Base-by-base conservation (phyloP, 1,140 invertebrate species). In the Venustaconcha ellipsiformis region DNA sequence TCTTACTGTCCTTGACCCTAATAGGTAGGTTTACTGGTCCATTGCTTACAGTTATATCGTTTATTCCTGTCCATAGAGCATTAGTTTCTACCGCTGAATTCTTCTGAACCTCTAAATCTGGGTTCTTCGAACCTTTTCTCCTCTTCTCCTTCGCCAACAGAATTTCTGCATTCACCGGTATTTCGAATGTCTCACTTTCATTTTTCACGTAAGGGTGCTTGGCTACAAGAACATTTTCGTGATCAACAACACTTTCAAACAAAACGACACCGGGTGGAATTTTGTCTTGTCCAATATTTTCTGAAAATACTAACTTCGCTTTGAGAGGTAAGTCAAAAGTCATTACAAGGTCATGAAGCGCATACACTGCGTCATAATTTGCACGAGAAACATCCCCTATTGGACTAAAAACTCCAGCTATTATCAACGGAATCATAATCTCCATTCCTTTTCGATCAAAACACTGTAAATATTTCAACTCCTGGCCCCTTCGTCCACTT, bases 331-430 rank as follows among this genome's bases (percentile, higher is more conserved):
- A 71, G 18, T 81, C 81, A 65, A 88, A 88, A 23, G 87, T 83
- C 71, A 81, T 79, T 57, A 86, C 83, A 17, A 88, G 74, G 73
- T 88, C 84, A 59, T 87, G 84, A n/a, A 88, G 77, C 59, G 84
- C 86, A 70, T 87, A 88, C 14, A 88, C 87, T 56, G 85, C 84
- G 69, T 88, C 87, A 74, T 83, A 87, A 68, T 87, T 87, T 57
- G 80, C 78, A 20, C 78, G 64, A 13, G 80, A 70, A 18, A 80
- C 62, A 23, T 88, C 84, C 5, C 85, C 87, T 15, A 88, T 82
- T 13, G 87, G 87, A 79, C 87, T 88, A 77, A 88, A 88, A 13
- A 88, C 81, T 15, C 87, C 87, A 13, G 83, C 82, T 84, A 87
- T 85, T 59, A 87, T 85, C n/a, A 88, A 72, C 20, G 87, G 85